Evolutionary conservation across 2,113 vertebrate genomes (phyloP).

Genomic region (Pedetes capensis): DNA sequence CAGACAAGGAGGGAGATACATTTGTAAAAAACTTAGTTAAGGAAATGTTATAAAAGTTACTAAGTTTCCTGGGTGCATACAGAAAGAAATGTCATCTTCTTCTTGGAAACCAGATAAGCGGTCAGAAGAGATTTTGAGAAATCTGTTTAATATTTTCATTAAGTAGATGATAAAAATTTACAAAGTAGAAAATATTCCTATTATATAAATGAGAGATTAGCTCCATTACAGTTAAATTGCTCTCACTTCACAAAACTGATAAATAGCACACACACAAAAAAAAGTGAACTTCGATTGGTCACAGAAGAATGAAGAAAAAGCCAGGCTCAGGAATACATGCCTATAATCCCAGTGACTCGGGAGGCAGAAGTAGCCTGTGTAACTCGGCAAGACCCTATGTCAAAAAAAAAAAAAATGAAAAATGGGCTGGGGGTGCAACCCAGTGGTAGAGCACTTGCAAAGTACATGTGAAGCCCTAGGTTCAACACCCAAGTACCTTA

Average conservation of each 20-base stretch:
- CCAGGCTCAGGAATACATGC: too few relatives aligned
- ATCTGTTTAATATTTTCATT: neutral
- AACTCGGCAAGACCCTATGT: too few relatives aligned
- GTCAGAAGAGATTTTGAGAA: neutral
- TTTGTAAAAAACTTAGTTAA: conserved; percentile 41
- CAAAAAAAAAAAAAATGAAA: too few relatives aligned
- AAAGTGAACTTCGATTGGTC: neutral
- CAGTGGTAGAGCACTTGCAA: too few relatives aligned
- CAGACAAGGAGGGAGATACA: neutral
- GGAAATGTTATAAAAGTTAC: conserved; percentile 45
- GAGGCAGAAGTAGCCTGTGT: too few relatives aligned
- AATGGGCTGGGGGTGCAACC: too few relatives aligned
- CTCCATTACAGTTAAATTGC: neutral
- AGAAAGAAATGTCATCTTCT: neutral
- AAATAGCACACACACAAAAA: neutral
- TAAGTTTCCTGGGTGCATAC: neutral
- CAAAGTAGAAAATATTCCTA: neutral
- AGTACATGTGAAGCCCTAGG: too few relatives aligned
- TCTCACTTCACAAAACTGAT: neutral
- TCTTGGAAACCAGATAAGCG: neutral
- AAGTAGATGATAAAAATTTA: neutral
- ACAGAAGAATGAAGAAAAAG: neutral
- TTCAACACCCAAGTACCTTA: too few relatives aligned
- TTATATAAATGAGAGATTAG: conserved; percentile 18
- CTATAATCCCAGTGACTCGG: too few relatives aligned